Evolutionary conservation across 1,140 invertebrate genomes (phyloP).

Genomic region (Idris sp.): DNA sequence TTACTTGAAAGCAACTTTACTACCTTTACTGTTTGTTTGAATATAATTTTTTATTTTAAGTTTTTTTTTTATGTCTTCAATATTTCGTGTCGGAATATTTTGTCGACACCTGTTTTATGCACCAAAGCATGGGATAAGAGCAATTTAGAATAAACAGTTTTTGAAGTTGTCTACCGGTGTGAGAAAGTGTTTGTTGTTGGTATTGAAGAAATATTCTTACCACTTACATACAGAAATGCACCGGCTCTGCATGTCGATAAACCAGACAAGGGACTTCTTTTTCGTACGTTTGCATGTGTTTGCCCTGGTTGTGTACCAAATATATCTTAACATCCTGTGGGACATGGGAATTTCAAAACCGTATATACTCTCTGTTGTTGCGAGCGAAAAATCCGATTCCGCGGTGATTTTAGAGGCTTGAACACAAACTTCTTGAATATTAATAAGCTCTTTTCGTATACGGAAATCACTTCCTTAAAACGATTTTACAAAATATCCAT

Average conservation of each 20-base stretch:
- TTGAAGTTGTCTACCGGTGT: conserved; percentile 22
- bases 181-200: conserved; percentile 51
- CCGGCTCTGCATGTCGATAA: conserved; percentile 59
- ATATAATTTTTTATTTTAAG: too few relatives aligned
- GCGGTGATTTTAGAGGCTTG: conserved; percentile 2
- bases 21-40: too few relatives aligned
- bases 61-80: too few relatives aligned
- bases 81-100: conserved; percentile 12
- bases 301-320: conserved; percentile 53
- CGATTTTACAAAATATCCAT: too few relatives aligned
- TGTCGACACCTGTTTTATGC: conserved; percentile 5
- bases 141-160: conserved; percentile 38
- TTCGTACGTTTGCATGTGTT: conserved; percentile 56
- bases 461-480: too few relatives aligned
- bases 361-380: conserved; percentile 32
- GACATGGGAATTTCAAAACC: conserved; percentile 44
- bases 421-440: neutral
- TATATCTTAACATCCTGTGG: conserved; percentile 50
- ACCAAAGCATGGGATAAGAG: conserved; percentile 12
- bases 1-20: too few relatives aligned
- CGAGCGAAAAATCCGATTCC: conserved; percentile 24
- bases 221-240: conserved; percentile 55
- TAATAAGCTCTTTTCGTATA: too few relatives aligned
- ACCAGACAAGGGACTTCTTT: conserved; percentile 53
- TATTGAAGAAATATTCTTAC: conserved; percentile 53